Evolutionary conservation across 2,888 invertebrate species (phyloP).

Genomic region (Drosophila pegasa): DNA sequence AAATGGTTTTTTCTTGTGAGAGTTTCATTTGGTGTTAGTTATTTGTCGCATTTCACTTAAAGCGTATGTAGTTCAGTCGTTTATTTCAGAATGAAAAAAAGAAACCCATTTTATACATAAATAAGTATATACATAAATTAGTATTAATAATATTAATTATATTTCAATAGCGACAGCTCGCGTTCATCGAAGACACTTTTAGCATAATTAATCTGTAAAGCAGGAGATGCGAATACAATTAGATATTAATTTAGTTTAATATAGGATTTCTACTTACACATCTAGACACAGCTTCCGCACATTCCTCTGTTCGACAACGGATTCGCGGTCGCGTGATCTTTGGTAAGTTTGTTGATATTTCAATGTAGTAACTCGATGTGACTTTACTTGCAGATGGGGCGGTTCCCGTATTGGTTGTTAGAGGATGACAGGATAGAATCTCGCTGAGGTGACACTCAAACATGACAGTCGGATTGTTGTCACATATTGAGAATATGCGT

Average conservation of each 20-base stretch:
- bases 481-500: conserved; percentile 83
- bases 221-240: not conserved
- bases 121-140: conserved; percentile 21
- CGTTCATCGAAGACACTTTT: conserved; percentile 93
- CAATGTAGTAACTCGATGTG: conserved; percentile 81
- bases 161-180: conserved; percentile 81
- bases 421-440: conserved; percentile 84
- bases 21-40: not conserved
- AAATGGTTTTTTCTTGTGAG: not conserved
- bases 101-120: conserved; percentile 3
- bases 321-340: conserved; percentile 89
- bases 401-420: conserved; percentile 73
- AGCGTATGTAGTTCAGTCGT: conserved; percentile 7
- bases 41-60: conserved; percentile 1
- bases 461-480: conserved; percentile 82
- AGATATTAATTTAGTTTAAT: not conserved
- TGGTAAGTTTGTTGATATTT: conserved; percentile 84
- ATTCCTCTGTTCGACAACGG: conserved; percentile 89
- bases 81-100: conserved; percentile 17
- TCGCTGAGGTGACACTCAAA: conserved; percentile 84
- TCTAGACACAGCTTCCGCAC: conserved; percentile 86
- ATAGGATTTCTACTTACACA: conserved; percentile 79
- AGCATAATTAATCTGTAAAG: conserved; percentile 92
- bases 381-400: conserved; percentile 65
- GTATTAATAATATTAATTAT: conserved; percentile 41